Conservation (phyloP, 2,797 vertebrate species). For the Rhinogobio ventralis region DNA sequence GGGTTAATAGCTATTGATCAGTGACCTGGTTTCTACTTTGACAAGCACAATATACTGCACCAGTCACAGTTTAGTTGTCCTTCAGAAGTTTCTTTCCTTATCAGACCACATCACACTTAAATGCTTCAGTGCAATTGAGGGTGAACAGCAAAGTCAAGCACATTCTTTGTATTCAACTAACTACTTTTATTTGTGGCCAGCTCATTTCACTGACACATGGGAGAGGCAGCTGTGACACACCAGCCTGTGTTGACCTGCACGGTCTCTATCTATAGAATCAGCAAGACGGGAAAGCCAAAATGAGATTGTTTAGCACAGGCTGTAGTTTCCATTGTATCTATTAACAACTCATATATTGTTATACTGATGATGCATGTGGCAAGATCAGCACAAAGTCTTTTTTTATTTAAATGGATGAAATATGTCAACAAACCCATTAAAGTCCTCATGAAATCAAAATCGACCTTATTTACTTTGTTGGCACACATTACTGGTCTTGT, state of each 20-base stretch:
- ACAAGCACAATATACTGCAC: slow-evolving; percentile 49
- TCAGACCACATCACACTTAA: not conserved
- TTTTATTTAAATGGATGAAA: not conserved
- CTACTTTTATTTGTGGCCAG: not conserved
- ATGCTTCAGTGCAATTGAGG: not conserved
- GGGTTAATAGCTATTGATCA: slow-evolving; percentile 70
- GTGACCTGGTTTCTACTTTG: slow-evolving; percentile 64
- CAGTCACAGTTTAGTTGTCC: slow-evolving; percentile 36
- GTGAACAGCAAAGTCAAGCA: not conserved
- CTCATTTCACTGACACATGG: slow-evolving; percentile 10
- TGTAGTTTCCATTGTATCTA: not conserved
- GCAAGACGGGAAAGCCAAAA: slow-evolving; percentile 15
- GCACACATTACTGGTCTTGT: too few species aligned
- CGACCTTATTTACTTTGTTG: too few species aligned
- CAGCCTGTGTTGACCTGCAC: slow-evolving; percentile 25
- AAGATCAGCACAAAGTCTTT: not conserved
- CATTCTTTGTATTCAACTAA: not conserved
- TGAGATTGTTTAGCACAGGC: slow-evolving; percentile 14
- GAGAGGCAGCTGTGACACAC: slow-evolving; percentile 5
- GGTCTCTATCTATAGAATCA: slow-evolving; percentile 17
- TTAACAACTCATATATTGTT: not conserved
- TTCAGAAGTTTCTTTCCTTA: slow-evolving; percentile 7
- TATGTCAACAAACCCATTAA: not conserved
- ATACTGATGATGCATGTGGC: not conserved
- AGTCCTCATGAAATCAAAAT: too few species aligned